These are phyloP conservation scores for Trichoplusia ni DNA, from an alignment of 1,140 invertebrate species.

Conservation along the genomic window DNA sequence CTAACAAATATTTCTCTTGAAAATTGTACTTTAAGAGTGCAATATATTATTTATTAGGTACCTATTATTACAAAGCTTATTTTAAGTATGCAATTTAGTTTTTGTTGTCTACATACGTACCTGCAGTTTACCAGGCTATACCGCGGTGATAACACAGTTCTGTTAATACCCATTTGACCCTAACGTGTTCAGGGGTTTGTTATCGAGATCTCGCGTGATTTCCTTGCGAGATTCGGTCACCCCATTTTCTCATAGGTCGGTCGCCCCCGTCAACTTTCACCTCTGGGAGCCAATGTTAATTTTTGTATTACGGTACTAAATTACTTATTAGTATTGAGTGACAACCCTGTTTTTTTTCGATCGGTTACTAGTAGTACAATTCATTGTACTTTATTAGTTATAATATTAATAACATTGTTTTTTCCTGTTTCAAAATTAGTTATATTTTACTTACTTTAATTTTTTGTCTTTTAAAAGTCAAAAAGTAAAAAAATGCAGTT, in stretches of 20 bases:
- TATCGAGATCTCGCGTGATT: constrained; percentile 54
- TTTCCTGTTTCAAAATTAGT: too few relatives aligned
- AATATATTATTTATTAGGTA: too few relatives aligned
- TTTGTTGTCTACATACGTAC: neutral
- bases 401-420: too few relatives aligned
- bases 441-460: too few relatives aligned
- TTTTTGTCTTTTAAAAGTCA: too few relatives aligned
- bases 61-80: too few relatives aligned
- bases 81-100: too few relatives aligned
- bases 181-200: constrained; percentile 15
- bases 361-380: too few relatives aligned
- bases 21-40: too few relatives aligned
- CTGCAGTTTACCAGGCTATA: neutral
- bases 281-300: constrained; percentile 2
- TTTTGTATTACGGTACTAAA: neutral
- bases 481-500: too few relatives aligned
- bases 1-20: too few relatives aligned
- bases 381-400: too few relatives aligned
- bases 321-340: neutral
- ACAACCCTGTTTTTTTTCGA: neutral
- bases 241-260: constrained; percentile 50
- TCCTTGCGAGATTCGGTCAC: constrained; percentile 29
- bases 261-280: constrained; percentile 10
- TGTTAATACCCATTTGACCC: constrained; percentile 16
- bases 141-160: constrained; percentile 1